phyloP scores from a whole-genome alignment of 92 coral and sea anemone genomes.

The Isaurus tuberculatus region DNA sequence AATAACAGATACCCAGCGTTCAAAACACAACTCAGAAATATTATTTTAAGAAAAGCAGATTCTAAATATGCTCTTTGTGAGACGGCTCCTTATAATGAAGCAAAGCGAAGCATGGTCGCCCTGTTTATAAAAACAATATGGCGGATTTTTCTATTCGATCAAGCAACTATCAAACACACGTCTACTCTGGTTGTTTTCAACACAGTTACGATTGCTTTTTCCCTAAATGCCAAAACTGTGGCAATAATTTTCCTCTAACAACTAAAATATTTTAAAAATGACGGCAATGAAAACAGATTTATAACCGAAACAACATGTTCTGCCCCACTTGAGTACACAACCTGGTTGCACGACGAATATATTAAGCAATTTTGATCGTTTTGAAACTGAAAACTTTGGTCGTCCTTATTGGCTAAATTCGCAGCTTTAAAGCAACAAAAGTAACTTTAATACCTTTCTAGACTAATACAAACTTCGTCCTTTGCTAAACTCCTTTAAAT shows the following conservation, averaged over 20 bases:
- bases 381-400: conserved; percentile 1
- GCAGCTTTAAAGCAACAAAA: conserved; percentile 18
- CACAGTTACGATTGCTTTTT: background rate
- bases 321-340: conserved; percentile 12
- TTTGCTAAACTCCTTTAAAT: background rate
- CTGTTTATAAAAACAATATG: conserved; percentile 49
- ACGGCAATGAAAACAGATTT: conserved; percentile 25
- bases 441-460: background rate
- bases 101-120: background rate
- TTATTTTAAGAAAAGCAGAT: background rate
- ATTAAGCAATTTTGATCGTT: background rate
- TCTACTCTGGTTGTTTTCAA: background rate
- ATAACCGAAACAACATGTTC: conserved; percentile 16
- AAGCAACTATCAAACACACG: conserved; percentile 46
- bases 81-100: background rate
- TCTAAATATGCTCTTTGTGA: conserved; percentile 1
- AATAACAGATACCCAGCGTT: conserved; percentile 1
- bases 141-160: conserved; percentile 7
- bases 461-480: background rate
- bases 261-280: conserved; percentile 21
- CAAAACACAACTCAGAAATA: background rate
- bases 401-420: background rate
- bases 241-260: background rate
- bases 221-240: background rate
- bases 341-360: conserved; percentile 8